Conservation (phyloP, 2,113 vertebrate species). For the Trogon melanurus region DNA sequence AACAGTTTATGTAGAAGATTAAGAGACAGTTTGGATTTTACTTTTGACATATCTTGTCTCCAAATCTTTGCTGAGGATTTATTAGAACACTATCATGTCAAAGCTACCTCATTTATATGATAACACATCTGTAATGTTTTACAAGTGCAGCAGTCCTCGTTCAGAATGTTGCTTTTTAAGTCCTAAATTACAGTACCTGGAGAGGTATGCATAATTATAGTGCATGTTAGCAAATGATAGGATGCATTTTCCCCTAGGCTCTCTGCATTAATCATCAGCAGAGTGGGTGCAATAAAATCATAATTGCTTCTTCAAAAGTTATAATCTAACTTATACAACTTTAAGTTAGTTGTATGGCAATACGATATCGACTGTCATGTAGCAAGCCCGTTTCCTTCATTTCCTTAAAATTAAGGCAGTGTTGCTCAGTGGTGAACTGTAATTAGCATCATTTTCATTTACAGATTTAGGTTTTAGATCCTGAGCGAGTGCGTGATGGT, state of each 20-base stretch:
- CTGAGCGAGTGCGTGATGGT: background rate
- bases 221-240: conserved; percentile 83
- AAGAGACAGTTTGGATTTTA: conserved; percentile 82
- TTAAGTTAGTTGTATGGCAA: conserved; percentile 72
- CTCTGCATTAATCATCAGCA: conserved; percentile 85
- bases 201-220: conserved; percentile 86
- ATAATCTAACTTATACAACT: conserved; percentile 79
- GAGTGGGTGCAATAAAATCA: conserved; percentile 85
- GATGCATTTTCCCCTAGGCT: conserved; percentile 79
- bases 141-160: conserved; percentile 80
- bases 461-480: conserved; percentile 42
- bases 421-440: conserved; percentile 35
- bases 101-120: conserved; percentile 86
- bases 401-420: conserved; percentile 63
- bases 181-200: conserved; percentile 86
- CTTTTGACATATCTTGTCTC: conserved; percentile 86
- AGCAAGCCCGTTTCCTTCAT: conserved; percentile 44
- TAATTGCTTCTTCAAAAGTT: conserved; percentile 87
- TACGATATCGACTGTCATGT: conserved; percentile 11
- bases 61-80: conserved; percentile 83
- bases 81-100: conserved; percentile 81
- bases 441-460: conserved; percentile 72
- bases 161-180: conserved; percentile 84
- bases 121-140: conserved; percentile 88
- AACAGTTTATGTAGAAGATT: conserved; percentile 87